A percentile compares a stretch with the other conserved stretches of the same genome.
phyloP scores from a whole-genome alignment of 2,888 invertebrate genomes.

The Torymus texanus region DNA sequence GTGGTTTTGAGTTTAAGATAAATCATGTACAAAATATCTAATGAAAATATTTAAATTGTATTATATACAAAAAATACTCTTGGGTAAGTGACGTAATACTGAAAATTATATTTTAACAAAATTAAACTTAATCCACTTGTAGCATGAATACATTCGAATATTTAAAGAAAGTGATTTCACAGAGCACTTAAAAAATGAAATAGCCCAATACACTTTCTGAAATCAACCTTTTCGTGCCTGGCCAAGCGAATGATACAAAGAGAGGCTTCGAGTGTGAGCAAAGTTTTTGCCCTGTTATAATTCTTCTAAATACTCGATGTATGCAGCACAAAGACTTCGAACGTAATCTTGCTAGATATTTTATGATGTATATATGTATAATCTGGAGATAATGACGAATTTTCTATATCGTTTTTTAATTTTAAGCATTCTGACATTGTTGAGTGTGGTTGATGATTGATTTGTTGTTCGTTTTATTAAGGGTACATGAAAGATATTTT shows the following conservation, averaged over 20 bases:
- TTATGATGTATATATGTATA: constrained; percentile 45
- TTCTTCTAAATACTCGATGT: constrained; percentile 45
- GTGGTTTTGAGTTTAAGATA: constrained; percentile 20
- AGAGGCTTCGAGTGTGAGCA: constrained; percentile 38
- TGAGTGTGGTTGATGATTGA: constrained; percentile 13
- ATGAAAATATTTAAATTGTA: constrained; percentile 27
- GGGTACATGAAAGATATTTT: constrained; percentile 15
- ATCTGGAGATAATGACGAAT: constrained; percentile 31
- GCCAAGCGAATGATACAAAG: constrained; percentile 44
- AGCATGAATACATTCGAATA: constrained; percentile 46
- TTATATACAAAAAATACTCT: constrained; percentile 22
- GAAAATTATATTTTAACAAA: constrained; percentile 36
- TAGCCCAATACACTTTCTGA: constrained; percentile 51
- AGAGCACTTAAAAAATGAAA: constrained; percentile 34
- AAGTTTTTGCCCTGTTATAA: constrained; percentile 46
- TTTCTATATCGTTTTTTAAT: constrained; percentile 35
- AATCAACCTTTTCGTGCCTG: constrained; percentile 58
- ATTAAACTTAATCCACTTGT: constrained; percentile 51
- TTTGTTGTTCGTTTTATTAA: constrained; percentile 34
- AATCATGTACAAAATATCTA: constrained; percentile 43
- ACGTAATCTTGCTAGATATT: constrained; percentile 46
- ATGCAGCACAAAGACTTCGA: constrained; percentile 51
- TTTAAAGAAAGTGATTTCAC: constrained; percentile 39
- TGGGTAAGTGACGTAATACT: constrained; percentile 12
- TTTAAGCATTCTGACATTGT: constrained; percentile 34